A percentile compares a stretch with the other conserved stretches of the same genome.
Evolutionary conservation across 2,888 invertebrate genomes (phyloP).

Genomic region (Fragum fragum): DNA sequence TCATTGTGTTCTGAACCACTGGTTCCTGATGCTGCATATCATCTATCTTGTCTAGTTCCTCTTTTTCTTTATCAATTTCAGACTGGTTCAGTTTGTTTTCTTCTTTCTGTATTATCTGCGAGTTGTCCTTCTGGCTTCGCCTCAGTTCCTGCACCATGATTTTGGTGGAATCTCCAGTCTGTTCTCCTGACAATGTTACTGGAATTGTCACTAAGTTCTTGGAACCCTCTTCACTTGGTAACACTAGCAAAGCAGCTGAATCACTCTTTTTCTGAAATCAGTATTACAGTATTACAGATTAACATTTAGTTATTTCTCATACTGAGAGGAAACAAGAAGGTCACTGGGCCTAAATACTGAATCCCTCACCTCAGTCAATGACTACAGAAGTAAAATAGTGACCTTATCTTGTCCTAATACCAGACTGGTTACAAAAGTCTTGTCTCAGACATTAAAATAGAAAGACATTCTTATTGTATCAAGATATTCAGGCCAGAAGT

Average conservation of each 20-base stretch:
- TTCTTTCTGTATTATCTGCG: neutral
- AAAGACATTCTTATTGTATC: no score
- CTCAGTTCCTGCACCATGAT: constrained; percentile 27
- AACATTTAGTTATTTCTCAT: no score
- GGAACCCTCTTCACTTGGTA: constrained; percentile 19
- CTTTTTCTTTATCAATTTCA: neutral
- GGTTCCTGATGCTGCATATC: neutral
- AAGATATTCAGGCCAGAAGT: no score
- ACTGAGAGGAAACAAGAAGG: no score
- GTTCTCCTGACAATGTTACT: constrained; percentile 16
- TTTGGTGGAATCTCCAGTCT: constrained; percentile 11
- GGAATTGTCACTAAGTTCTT: constrained; percentile 5
- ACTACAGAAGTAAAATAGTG: no score
- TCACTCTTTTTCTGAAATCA: constrained; percentile 23
- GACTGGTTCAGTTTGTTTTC: constrained; percentile 9
- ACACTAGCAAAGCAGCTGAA: constrained; percentile 15
- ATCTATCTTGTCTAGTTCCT: neutral
- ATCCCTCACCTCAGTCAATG: no score
- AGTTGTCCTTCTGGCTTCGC: neutral
- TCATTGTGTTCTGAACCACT: neutral
- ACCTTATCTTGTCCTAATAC: no score
- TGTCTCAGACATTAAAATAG: no score
- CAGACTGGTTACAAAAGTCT: no score
- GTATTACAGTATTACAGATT: no score
- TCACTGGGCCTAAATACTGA: no score